Evolutionary conservation across 2,888 invertebrate genomes (phyloP), one percentile per base, ranked within the genome.

Genomic region (Hypsopygia costalis): DNA sequence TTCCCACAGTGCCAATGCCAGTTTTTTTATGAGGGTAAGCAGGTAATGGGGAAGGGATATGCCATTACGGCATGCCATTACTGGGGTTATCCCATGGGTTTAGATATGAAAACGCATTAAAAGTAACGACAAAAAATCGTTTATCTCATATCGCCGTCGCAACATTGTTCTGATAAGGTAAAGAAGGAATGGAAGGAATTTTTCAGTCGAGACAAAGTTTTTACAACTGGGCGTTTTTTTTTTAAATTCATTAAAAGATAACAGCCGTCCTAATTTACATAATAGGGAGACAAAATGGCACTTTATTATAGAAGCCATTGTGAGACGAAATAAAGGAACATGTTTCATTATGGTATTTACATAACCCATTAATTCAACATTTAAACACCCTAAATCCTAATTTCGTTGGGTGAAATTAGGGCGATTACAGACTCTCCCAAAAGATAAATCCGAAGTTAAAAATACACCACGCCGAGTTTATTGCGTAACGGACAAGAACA

Each of bases 401-500:
- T 78, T 75, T 64, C 54, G 61, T 60, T 55, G 63, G 57, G 59
- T 62, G 55, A 74, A 76, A 81, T 82, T 77, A 81, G 67, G 61
- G 58, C 68, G 74, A 81, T 81, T 74, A 78, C 69, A 65, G 71
- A 69, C 71, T 72, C 62, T 52, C 63, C 64, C 57, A 52, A 71
- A 75, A 81, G 76, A 82, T 81, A 82, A 85, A 82, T 80, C 71
- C 66, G 72, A 69, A 76, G 72, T 81, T 8, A 79, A 83, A 82
- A 85, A 80, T 71, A 75, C 66, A 71, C 73, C 70, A 66, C 72
- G 70, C 67, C 47, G 70, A 81, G 81, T 85, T 82, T 83, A 85
- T 81, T 83, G 79, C 78, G 71, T 70, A 71, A 71, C 81, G 75
- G 87, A 87, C 87, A 85, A 76, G 79, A 80, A 86, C 80, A 88